Base-by-base conservation (phyloP, 2,113 vertebrate genomes). In the Trichechus manatus region DNA sequence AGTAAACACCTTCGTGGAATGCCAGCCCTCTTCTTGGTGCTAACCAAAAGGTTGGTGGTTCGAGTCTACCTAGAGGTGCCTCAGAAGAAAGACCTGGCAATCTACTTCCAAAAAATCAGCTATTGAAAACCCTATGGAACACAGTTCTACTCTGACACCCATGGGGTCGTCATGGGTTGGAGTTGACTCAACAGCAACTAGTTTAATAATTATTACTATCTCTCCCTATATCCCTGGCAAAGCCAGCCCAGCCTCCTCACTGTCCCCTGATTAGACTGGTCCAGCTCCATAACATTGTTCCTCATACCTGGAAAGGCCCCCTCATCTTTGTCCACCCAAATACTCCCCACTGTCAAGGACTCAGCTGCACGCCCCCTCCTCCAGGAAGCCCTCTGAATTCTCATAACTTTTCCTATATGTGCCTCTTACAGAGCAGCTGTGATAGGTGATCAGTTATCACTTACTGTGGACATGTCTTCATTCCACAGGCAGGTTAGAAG, bases 1-100 rank as follows among this genome's bases (percentile, higher is more conserved):
- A 9, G 31, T 14, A 19, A 44, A 13, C 0, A 0, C 68, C 53
- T 87, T 44, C 8, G 2, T 5, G 19, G 33, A 59, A 14, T 19
- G 8, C 80, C 39, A 10, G 0, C 20, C 29, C 56, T 64, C 66
- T 56, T 10, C 42, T 25, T 29, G 27, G 23, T 79, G 63, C 27
- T 66, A 66, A 66, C 63, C 63, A 64, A 56, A 56, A 56, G 53
- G 53, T 56, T 56, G 53, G 53, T 56, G 53, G 53, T 56, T 56
- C 14, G 15, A 56, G 53, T 17, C 53, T 56, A 56, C 14, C 53
- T 11, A 56, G 53, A 56, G 53, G 53, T 56, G 53, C 53, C 15
- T 56, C 53, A 56, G 53, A 56, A 56, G 53, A 56, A 56, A 56
- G 53, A 56, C 15, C 53, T 56, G 53, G 53, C 53, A 56, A 56